phyloP scores from a whole-genome alignment of 2,888 invertebrate species.

The Folsomia candida region DNA sequence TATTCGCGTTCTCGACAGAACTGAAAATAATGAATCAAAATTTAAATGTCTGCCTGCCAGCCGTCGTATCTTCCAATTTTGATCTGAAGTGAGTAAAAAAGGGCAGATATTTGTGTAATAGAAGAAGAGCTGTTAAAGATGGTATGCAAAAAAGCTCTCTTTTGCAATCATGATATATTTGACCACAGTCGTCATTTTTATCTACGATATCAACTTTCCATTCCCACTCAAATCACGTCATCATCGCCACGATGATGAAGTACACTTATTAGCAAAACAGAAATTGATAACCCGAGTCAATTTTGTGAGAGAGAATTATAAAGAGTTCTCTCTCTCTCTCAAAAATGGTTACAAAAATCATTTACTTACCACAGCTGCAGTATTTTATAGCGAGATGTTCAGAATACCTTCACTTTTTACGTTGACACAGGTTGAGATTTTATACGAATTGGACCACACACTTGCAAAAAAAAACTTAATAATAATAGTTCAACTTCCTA shows the following conservation, averaged over 20 bases:
- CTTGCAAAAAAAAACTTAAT: not conserved
- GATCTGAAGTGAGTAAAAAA: not conserved
- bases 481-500: not conserved
- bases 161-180: constrained; percentile 39
- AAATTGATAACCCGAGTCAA: no score
- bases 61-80: constrained; percentile 2
- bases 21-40: constrained; percentile 1
- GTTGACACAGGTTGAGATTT: not conserved
- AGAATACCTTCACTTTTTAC: not conserved
- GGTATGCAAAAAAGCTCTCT: constrained; percentile 42
- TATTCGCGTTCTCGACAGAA: not conserved
- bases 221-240: no score
- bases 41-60: not conserved
- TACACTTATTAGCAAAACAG: no score
- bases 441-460: no score
- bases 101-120: not conserved
- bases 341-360: no score
- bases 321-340: no score
- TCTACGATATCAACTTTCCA: constrained; percentile 21
- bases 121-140: constrained; percentile 11
- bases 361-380: not conserved
- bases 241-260: no score
- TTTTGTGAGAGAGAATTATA: no score
- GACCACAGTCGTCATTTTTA: constrained; percentile 40
- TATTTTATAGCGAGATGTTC: not conserved